phyloP scores from a whole-genome alignment of 1,140 invertebrate species.

The Charaxes varanes region DNA sequence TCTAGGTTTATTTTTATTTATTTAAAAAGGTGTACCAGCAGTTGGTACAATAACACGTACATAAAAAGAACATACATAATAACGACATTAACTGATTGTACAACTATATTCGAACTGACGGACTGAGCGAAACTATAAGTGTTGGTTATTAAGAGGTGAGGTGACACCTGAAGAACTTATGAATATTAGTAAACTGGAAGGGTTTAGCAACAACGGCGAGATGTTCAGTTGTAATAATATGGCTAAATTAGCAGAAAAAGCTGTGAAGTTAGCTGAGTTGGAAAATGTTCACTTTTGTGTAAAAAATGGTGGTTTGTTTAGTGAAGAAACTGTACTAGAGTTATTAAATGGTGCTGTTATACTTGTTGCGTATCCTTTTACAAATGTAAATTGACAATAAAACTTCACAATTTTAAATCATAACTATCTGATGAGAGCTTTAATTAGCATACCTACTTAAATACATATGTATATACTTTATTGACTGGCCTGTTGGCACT shows the following conservation, averaged over 20 bases:
- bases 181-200: constrained; percentile 75
- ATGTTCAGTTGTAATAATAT: constrained; percentile 88
- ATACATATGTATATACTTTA: too few species aligned
- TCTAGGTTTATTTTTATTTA: too few species aligned
- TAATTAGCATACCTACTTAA: background rate
- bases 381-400: background rate
- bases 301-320: constrained; percentile 41
- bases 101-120: too few species aligned
- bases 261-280: constrained; percentile 43
- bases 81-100: too few species aligned
- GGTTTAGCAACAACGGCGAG: constrained; percentile 87
- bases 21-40: too few species aligned
- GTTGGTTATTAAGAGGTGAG: too few species aligned
- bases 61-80: too few species aligned
- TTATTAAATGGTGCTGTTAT: constrained; percentile 73
- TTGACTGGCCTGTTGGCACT: too few species aligned
- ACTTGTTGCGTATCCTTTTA: constrained; percentile 79
- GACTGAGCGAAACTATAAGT: too few species aligned
- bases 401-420: background rate
- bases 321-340: constrained; percentile 61
- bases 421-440: background rate
- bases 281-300: constrained; percentile 35
- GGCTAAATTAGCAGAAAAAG: constrained; percentile 74
- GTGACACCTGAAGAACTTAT: constrained; percentile 76
- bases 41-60: too few species aligned